These are phyloP conservation scores for Ispidina lecontei DNA, from an alignment of 2,797 vertebrate species.

Conservation along the genomic window DNA sequence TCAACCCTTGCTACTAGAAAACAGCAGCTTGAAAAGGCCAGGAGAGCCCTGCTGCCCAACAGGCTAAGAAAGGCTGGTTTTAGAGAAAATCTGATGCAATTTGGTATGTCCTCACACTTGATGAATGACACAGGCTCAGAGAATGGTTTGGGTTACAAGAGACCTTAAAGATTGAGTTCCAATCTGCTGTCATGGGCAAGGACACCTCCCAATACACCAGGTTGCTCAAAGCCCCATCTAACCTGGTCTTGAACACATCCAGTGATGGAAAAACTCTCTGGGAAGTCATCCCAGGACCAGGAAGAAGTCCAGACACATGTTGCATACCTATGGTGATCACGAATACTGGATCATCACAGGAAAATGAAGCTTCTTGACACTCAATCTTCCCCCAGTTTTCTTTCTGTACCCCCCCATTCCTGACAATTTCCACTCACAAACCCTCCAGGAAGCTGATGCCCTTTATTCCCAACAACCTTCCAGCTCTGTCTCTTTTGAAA, in stretches of 20 bases:
- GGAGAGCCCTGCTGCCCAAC: neutral
- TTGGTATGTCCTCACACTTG: neutral
- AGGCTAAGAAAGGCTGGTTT: neutral
- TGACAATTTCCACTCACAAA: neutral
- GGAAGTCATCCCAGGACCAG: neutral
- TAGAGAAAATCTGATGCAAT: neutral
- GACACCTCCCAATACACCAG: neutral
- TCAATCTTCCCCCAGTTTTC: neutral
- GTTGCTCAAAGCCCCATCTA: neutral
- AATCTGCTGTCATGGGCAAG: neutral
- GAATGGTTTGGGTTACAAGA: neutral
- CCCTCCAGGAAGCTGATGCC: neutral
- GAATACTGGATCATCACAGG: neutral
- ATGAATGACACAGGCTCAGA: neutral
- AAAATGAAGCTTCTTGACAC: neutral
- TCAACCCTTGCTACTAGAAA: neutral
- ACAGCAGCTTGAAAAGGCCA: neutral
- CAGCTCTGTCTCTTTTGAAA: neutral
- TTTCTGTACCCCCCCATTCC: neutral
- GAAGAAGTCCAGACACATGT: neutral
- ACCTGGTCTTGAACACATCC: neutral
- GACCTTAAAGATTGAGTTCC: neutral
- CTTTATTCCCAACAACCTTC: neutral
- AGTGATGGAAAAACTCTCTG: neutral
- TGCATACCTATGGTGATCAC: rapidly evolving